phyloP scores from a whole-genome alignment of 1,140 invertebrate genomes.

The Tetramorium parvispinum region DNA sequence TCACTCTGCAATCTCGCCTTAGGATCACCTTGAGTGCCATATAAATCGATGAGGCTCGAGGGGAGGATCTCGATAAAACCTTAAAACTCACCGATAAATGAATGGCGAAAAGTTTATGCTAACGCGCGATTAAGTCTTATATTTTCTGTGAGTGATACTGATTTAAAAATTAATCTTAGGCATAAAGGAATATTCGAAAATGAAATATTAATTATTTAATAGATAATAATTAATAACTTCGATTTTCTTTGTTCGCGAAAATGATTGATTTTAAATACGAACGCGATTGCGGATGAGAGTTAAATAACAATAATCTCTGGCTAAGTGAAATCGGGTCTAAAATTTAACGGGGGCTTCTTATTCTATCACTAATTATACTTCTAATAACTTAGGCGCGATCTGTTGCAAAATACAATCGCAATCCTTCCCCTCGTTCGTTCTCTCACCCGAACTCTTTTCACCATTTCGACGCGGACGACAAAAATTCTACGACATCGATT shows the following conservation, averaged over 20 bases:
- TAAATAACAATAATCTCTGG: not conserved
- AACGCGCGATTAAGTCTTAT: not conserved
- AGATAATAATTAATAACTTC: not conserved
- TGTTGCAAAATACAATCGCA: slow-evolving; percentile 38
- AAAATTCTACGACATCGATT: slow-evolving; percentile 48
- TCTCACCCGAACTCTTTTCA: not conserved
- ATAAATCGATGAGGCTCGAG: slow-evolving; percentile 37
- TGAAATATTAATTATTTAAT: slow-evolving; percentile 1
- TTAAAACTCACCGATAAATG: not conserved
- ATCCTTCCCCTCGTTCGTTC: slow-evolving; percentile 17
- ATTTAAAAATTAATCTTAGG: not conserved
- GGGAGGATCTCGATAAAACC: slow-evolving; percentile 25
- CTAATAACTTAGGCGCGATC: slow-evolving; percentile 42
- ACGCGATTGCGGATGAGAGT: not conserved
- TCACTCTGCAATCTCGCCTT: slow-evolving; percentile 64
- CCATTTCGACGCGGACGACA: slow-evolving; percentile 23
- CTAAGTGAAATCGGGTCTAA: slow-evolving; percentile 1
- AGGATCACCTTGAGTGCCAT: slow-evolving; percentile 62
- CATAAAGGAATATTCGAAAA: not conserved
- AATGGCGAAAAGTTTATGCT: not conserved
- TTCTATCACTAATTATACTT: not conserved
- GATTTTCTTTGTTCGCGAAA: not conserved
- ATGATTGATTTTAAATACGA: not conserved
- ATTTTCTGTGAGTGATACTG: not conserved
- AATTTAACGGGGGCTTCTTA: slow-evolving; percentile 18